Conservation (phyloP, 1,140 invertebrate species). For the Maconellicoccus hirsutus region DNA sequence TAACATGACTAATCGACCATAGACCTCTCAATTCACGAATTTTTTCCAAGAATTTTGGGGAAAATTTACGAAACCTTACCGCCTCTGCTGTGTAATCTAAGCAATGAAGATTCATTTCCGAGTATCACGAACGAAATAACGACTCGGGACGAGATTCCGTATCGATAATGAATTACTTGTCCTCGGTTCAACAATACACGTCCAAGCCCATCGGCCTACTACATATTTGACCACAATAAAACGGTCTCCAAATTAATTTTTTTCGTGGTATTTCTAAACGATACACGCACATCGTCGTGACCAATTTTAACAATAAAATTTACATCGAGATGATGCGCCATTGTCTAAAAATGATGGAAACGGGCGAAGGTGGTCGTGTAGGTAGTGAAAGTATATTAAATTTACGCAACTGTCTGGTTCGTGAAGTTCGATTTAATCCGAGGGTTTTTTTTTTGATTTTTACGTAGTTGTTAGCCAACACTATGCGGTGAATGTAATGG, state of each 20-base stretch:
- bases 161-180: too few relatives aligned
- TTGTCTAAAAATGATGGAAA: not conserved
- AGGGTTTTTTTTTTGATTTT: constrained; percentile 23
- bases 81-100: too few relatives aligned
- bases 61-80: too few relatives aligned
- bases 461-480: constrained; percentile 71
- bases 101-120: too few relatives aligned
- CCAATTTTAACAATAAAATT: not conserved
- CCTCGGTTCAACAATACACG: not conserved
- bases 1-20: too few relatives aligned
- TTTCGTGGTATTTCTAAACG: not conserved
- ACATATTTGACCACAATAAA: not conserved
- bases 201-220: not conserved
- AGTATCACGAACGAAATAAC: too few relatives aligned
- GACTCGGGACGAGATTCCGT: too few relatives aligned
- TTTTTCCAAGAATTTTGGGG: too few relatives aligned
- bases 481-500: constrained; percentile 80
- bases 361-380: not conserved
- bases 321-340: not conserved
- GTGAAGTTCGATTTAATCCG: not conserved
- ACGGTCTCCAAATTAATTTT: not conserved
- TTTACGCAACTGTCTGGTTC: not conserved
- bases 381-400: not conserved
- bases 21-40: too few relatives aligned
- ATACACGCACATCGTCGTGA: not conserved